phyloP scores from a whole-genome alignment of 2,888 invertebrate genomes.

The Tetragonisca angustula region DNA sequence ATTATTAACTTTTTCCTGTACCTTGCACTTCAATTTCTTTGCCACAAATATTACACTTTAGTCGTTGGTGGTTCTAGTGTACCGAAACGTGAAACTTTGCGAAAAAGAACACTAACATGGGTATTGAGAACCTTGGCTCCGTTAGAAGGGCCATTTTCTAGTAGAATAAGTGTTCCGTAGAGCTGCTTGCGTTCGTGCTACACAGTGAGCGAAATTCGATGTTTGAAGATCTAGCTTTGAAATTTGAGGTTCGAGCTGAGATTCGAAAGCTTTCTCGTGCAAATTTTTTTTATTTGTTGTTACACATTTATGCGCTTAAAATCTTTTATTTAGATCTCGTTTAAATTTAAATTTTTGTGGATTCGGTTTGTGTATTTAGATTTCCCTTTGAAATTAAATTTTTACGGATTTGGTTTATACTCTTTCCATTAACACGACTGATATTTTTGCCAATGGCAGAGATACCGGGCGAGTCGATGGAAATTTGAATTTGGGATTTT shows the following conservation, averaged over 20 bases:
- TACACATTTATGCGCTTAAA: no score
- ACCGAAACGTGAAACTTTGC: not conserved
- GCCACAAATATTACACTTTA: no score
- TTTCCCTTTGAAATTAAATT: not conserved
- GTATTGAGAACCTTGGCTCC: not conserved
- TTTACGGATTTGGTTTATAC: not conserved
- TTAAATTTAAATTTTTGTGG: no score
- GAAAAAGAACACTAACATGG: not conserved
- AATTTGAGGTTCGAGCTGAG: no score
- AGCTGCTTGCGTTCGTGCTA: not conserved
- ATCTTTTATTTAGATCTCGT: no score
- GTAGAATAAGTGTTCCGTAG: not conserved
- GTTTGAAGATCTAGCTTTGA: not conserved
- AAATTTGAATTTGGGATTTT: no score
- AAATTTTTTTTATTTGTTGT: not conserved
- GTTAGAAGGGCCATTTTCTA: not conserved
- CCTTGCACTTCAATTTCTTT: no score
- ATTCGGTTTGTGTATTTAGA: no score
- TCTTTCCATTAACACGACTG: not conserved
- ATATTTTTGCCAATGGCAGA: no score
- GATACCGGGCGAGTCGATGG: no score
- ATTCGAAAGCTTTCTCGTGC: not conserved
- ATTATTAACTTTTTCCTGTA: no score
- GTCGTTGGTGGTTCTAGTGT: no score
- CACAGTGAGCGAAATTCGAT: not conserved